phyloP scores from a whole-genome alignment of 2,113 vertebrate genomes.

The Entomyzon cyanotis region DNA sequence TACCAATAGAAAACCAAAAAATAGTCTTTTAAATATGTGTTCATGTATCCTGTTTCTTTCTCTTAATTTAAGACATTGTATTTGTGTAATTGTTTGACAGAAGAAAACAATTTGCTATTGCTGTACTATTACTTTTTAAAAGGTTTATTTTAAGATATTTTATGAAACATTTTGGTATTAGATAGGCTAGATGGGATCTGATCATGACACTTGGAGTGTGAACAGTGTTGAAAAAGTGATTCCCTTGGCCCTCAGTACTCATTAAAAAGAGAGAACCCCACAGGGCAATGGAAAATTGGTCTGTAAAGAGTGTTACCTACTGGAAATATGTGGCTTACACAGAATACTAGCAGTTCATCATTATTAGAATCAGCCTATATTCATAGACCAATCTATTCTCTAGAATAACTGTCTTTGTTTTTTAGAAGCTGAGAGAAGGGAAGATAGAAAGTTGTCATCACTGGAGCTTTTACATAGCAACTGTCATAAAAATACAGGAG shows the following conservation, averaged over 20 bases:
- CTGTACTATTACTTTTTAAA: not conserved
- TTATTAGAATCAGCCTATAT: not conserved
- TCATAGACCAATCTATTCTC: not conserved
- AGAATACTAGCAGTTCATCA: not conserved
- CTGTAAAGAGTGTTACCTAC: not conserved
- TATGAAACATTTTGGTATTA: not conserved
- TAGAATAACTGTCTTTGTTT: not conserved
- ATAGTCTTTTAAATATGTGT: not conserved
- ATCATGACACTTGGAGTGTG: not conserved
- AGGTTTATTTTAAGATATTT: not conserved
- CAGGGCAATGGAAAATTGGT: not conserved
- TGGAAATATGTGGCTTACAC: not conserved
- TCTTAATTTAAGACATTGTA: not conserved
- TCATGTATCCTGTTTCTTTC: not conserved
- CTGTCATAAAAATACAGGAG: not conserved
- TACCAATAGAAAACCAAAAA: not conserved
- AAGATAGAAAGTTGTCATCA: not conserved
- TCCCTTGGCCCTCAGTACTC: not conserved
- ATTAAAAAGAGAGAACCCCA: not conserved
- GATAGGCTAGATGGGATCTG: not conserved
- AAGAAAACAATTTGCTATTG: not conserved
- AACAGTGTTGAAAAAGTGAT: not conserved
- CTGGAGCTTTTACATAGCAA: not conserved
- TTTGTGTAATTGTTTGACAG: not conserved
- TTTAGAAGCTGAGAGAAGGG: not conserved